phyloP scores from a whole-genome alignment of 2,113 vertebrate genomes.

The Hippopotamus amphibius region DNA sequence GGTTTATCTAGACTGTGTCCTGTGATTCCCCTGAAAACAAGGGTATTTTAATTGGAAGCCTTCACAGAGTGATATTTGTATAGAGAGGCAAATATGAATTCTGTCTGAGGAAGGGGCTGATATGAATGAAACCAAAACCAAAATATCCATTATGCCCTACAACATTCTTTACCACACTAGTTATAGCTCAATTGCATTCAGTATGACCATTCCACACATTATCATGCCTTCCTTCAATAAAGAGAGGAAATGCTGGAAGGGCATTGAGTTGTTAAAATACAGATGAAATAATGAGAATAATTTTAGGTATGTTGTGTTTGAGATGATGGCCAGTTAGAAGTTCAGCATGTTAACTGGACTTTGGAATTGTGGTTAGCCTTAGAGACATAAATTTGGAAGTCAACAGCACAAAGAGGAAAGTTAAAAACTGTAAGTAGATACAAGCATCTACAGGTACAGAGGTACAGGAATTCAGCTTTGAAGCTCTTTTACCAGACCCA shows the following conservation, averaged over 20 bases:
- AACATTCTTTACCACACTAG: neutral
- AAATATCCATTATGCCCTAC: neutral
- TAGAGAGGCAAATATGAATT: neutral
- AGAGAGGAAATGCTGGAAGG: neutral
- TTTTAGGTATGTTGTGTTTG: neutral
- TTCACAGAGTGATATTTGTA: neutral
- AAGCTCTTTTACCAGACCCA: neutral
- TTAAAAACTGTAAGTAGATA: neutral
- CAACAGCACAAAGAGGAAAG: accelerated
- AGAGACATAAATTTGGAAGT: neutral
- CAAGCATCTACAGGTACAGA: neutral
- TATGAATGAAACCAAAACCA: neutral
- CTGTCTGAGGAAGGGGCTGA: neutral
- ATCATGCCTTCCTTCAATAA: neutral
- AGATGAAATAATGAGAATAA: neutral
- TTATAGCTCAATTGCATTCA: neutral
- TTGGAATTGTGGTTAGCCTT: neutral
- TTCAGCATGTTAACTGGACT: neutral
- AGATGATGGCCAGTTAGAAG: neutral
- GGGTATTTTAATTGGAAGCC: neutral
- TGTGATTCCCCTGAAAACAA: neutral
- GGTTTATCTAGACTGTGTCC: neutral
- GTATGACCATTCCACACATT: neutral
- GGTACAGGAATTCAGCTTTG: neutral
- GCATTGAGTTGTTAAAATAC: neutral